Evolutionary conservation across 2,888 invertebrate species (phyloP), one percentile per base, ranked within the genome.

Genomic region (Synanthedon myopaeformis): DNA sequence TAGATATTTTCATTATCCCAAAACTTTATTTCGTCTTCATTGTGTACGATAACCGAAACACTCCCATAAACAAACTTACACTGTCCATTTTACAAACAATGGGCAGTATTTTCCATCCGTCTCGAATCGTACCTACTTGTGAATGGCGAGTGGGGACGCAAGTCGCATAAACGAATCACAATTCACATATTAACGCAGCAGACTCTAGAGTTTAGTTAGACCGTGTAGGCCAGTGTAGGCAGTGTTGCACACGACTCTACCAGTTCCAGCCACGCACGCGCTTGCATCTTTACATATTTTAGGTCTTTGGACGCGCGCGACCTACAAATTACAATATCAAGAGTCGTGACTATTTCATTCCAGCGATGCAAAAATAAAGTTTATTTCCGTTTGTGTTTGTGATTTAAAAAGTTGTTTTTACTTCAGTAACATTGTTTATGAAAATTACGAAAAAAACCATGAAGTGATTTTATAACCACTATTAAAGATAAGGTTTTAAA

Each of bases 401-500:
- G 45, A 11, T n/a, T 14, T 6, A 8, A 13, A 45, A 45, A 42
- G 13, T 12, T 42, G 42, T 45, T 45, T 35, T 13, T 11, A 3
- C 13, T 6, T 13, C 12, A 42, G 42, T 13, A 42, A 42, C 4
- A 42, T 42, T 42, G 28, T 42, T 5, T 12, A 42, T 4, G 42
- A 42, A 42, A 42, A 42, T 42, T 42, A 28, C 28, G 42, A 8
- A 8, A 42, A 42, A 13, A 42, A 42, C n/a, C 1, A 42, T 42
- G 42, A 13, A 13, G 45, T 45, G 45, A 45, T 45, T 45, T 35
- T 45, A 45, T 14, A 14, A 13, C 3, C 14, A 14, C 45, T 10
- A 10, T 62, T 59, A 60, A 59, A 61, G 70, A 70, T 69, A 70
- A 72, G 67, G 61, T 70, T 70, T 74, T 74, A 69, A 68, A 71